Base-by-base conservation (phyloP, 2,888 invertebrate genomes). In the Eilema sororculum region DNA sequence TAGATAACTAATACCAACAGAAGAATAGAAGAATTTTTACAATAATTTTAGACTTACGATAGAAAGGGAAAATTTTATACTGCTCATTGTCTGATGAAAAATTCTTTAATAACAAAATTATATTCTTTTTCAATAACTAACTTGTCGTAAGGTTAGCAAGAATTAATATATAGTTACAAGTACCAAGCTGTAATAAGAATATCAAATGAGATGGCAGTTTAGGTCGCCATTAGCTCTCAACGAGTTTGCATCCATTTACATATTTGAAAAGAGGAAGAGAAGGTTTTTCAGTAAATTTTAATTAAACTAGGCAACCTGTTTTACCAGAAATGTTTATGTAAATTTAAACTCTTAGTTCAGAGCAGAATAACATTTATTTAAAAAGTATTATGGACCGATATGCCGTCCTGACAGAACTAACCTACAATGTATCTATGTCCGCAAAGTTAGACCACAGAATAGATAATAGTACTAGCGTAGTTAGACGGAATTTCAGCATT, bases 241-340 rank as follows among this genome's bases (percentile, higher is more conserved):
- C 57, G 64, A 63, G 61, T 76, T 72, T 73, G 73, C 64, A 75
- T 75, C 69, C 22, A 65, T 75, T 68, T 65, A 65, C 76, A 78
- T 78, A 71, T 64, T 73, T 46, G 67, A 28, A 59, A 64, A 64
- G 22, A 62, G n/a, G 6, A n/a, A 52, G 52, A n/a, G 22, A 30
- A 20, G 33, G 56, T 13, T 60, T n/a, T 72, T 24, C n/a, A 68
- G 67, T 28, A 37, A 58, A 58, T 10, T 64, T 64, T 52, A 64
- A 52, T 52, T 46, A 64, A 64, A 64, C 20, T 10, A 33, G 10
- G 46, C 6, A 20, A 20, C 8, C 2, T 52, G 52, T 52, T 52
- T 52, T n/a, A 52, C 52, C n/a, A 46, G 46, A 46, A 46, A 52
- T 52, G 52, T 52, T 52, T 52, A 52, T n/a, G 52, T 52, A 52